These are phyloP conservation scores for Sebastes vulpes DNA, from an alignment of 2,797 vertebrate genomes.

Conservation along the genomic window DNA sequence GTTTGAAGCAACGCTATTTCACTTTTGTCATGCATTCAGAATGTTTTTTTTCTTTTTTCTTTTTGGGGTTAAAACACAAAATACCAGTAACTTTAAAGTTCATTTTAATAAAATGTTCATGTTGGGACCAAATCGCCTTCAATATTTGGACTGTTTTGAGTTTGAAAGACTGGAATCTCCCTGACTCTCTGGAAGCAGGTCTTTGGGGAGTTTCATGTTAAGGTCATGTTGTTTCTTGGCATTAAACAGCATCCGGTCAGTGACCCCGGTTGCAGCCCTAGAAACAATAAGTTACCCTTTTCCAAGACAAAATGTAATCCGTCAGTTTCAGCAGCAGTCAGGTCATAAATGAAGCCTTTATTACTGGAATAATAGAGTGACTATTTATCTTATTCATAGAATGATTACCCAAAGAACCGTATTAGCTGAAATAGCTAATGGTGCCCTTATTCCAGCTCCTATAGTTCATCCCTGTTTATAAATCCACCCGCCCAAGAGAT, in stretches of 20 bases:
- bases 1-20: background rate
- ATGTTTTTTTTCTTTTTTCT: background rate
- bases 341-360: background rate
- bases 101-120: background rate
- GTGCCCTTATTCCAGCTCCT: conserved; percentile 8
- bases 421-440: conserved; percentile 34
- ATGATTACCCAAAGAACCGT: background rate
- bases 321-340: background rate
- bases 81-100: background rate
- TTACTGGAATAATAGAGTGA: conserved; percentile 15
- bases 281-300: conserved; percentile 8
- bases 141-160: conserved; percentile 9
- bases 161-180: conserved; percentile 26
- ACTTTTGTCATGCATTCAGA: background rate
- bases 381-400: conserved; percentile 18
- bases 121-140: background rate
- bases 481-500: conserved; percentile 55
- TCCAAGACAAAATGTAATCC: background rate
- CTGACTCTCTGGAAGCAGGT: conserved; percentile 2
- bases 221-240: conserved; percentile 20
- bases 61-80: background rate
- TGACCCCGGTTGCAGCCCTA: background rate
- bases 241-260: conserved; percentile 33
- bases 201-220: conserved; percentile 31
- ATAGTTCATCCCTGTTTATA: conserved; percentile 40